These are phyloP conservation scores for Piscicola geometra DNA, from an alignment of 2,888 invertebrate genomes.

Conservation along the genomic window DNA sequence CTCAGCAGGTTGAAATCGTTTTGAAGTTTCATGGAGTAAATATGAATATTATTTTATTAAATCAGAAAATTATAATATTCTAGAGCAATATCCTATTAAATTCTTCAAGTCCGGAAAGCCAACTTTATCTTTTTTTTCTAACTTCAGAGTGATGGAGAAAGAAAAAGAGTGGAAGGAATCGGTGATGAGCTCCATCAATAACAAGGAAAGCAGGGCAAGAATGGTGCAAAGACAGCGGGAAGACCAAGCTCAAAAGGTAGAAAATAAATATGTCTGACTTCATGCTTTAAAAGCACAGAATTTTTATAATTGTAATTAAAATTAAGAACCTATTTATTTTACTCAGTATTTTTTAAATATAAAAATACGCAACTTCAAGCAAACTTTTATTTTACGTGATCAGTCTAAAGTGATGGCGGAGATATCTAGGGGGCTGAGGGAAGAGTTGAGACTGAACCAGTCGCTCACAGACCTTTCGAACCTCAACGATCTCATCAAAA, in stretches of 20 bases:
- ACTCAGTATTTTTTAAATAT: too few species aligned
- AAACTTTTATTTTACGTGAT: not conserved
- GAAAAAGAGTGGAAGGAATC: conserved; percentile 29
- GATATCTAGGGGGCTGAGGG: conserved; percentile 18
- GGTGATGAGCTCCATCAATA: conserved; percentile 5
- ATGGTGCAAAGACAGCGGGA: not conserved
- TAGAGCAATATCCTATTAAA: too few species aligned
- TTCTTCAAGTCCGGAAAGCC: too few species aligned
- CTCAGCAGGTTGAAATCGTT: not conserved
- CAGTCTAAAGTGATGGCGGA: conserved; percentile 25
- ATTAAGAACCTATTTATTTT: too few species aligned
- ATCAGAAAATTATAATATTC: too few species aligned
- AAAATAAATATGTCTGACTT: too few species aligned
- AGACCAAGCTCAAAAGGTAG: conserved; percentile 20
- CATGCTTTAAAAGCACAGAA: too few species aligned
- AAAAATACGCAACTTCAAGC: too few species aligned
- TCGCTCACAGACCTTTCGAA: conserved; percentile 28
- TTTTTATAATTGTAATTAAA: too few species aligned
- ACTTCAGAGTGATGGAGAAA: conserved; percentile 20
- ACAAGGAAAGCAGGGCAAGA: conserved; percentile 16
- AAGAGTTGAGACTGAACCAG: conserved; percentile 31
- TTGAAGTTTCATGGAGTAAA: not conserved
- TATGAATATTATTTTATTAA: too few species aligned
- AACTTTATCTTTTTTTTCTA: too few species aligned
- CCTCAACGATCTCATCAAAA: conserved; percentile 13